Percentiles rank a stretch among this genome's conserved stretches.
Evolutionary conservation across 2,797 vertebrate species (phyloP).

Genomic region (Glyptemys insculpta): DNA sequence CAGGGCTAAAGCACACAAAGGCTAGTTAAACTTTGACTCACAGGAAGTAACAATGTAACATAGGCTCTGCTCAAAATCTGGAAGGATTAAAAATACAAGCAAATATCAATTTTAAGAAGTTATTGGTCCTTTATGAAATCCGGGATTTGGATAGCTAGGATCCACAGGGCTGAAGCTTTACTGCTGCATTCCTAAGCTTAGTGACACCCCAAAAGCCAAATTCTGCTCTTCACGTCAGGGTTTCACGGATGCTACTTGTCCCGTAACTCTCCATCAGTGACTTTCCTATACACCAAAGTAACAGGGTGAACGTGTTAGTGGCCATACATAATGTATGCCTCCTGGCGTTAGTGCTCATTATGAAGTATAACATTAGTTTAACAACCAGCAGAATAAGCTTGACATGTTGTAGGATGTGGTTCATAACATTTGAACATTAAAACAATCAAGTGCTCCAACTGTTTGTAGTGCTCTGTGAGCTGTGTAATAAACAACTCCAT

Average conservation of each 20-base stretch:
- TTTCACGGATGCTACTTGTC: background rate
- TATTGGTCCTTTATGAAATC: slow-evolving; percentile 6
- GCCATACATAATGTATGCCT: slow-evolving; percentile 39
- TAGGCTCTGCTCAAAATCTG: background rate
- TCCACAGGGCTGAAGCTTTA: slow-evolving; percentile 17
- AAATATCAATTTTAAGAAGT: background rate
- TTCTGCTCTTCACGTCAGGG: slow-evolving; percentile 1
- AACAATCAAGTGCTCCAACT: background rate
- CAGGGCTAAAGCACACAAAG: slow-evolving; percentile 52
- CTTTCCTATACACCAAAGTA: slow-evolving; percentile 44
- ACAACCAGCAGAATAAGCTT: rapidly evolving
- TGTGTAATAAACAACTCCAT: background rate
- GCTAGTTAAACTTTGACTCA: slow-evolving; percentile 57
- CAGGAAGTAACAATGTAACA: background rate
- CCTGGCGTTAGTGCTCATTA: background rate
- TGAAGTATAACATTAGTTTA: background rate
- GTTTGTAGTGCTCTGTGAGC: background rate
- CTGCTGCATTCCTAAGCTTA: background rate
- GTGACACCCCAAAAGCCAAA: background rate
- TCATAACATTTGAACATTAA: background rate
- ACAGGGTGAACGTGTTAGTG: slow-evolving; percentile 28
- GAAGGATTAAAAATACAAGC: background rate
- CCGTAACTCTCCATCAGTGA: background rate
- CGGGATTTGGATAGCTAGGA: background rate
- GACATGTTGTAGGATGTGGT: rapidly evolving